Base-by-base conservation (phyloP, 2,888 invertebrate species). In the Nycteola revayana region DNA sequence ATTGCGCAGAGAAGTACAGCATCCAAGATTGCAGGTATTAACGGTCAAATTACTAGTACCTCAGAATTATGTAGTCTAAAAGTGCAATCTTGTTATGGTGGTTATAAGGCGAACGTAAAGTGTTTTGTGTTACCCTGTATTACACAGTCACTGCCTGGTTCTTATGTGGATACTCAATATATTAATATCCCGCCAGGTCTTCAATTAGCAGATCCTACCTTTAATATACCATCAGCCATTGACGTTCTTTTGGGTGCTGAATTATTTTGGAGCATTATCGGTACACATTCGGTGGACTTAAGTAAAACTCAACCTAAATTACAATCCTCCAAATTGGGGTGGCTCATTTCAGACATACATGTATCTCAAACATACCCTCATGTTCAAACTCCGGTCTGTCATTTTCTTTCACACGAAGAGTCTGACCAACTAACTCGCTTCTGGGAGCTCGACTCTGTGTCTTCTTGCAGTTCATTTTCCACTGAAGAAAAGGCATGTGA, bases 401-500 rank as follows among this genome's bases (percentile, higher is more conserved):
- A 33, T 25, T 35, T 38, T 30, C 25, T 42, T 17, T 26, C 40
- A 26, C 10, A 20, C 11, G 26, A 39, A 9, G 10, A 28, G 14
- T 29, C 31, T 20, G 22, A 25, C 9, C 32, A 43, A 22, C 23
- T 50, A 8, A 36, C 40, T 9, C 29, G 36, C 8, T 60, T 60
- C 28, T 56, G 55, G 53, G 54, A 55, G 25, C 28, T 57, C 10
- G 56, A 56, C 7, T 32, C 49, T 0, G 39, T 57, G 5, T 29
- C 47, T 7, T 24, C 43, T 6, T 35, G 36, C 10, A 42, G 49
- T 25, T 25, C 27, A 1, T 33, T 46, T n/a, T 39, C 55, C 11
- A 10, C 29, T 8, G 53, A 57, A 20, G 54, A 60, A 31, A 33
- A 35, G 5, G 40, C 48, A 9, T 56, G 57, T 45, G 59, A 62